phyloP scores from a whole-genome alignment of 2,113 vertebrate species.

The Calidris pygmaea region DNA sequence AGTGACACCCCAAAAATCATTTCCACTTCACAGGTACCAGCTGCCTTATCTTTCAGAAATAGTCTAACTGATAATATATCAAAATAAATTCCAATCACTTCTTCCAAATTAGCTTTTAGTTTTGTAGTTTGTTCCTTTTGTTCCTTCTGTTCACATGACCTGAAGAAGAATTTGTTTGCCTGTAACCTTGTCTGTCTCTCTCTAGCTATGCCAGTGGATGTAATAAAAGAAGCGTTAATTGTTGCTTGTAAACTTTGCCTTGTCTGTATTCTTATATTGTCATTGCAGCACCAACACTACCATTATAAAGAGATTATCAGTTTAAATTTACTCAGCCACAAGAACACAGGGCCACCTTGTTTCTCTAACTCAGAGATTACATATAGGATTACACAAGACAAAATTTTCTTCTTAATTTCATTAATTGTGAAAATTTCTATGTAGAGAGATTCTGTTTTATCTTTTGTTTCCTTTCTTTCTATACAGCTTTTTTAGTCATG shows the following conservation, averaged over 20 bases:
- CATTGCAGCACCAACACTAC: neutral
- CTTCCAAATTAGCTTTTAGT: neutral
- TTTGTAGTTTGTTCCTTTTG: neutral
- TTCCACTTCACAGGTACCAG: neutral
- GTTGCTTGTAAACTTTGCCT: neutral
- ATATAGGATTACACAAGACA: neutral
- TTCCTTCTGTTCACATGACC: neutral
- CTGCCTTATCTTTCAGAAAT: neutral
- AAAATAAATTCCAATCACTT: neutral
- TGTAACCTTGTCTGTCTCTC: neutral
- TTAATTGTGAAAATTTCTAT: neutral
- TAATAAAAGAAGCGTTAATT: neutral
- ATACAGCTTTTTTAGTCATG: neutral
- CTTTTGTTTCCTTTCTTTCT: neutral
- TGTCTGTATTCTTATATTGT: neutral
- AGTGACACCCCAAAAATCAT: neutral
- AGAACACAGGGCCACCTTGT: neutral
- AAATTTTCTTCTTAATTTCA: neutral
- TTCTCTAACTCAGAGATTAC: neutral
- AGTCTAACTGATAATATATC: neutral
- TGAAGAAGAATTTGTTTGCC: neutral
- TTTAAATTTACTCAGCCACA: neutral
- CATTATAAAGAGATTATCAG: neutral
- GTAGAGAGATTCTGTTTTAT: neutral
- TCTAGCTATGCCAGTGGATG: neutral